Percentiles rank a stretch among this genome's conserved stretches.
phyloP scores from a whole-genome alignment of 1,140 invertebrate genomes.

The Drosophila albomicans region DNA sequence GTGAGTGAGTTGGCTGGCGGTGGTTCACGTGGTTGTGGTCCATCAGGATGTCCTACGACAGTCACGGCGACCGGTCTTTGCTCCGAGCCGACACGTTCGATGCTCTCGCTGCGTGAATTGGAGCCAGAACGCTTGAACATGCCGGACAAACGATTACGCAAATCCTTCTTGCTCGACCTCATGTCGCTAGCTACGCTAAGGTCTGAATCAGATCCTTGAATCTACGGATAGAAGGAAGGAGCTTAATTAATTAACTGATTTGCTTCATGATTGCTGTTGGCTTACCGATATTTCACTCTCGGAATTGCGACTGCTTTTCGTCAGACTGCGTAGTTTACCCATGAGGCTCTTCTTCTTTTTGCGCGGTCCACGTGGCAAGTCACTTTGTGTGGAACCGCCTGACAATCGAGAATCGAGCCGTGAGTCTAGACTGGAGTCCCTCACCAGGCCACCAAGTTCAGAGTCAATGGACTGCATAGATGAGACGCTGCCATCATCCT shows the following conservation, averaged over 20 bases:
- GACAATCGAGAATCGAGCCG: constrained; percentile 89
- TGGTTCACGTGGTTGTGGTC: constrained; percentile 73
- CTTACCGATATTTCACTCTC: constrained; percentile 84
- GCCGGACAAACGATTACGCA: constrained; percentile 92
- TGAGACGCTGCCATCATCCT: constrained; percentile 91
- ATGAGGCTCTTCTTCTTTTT: constrained; percentile 93
- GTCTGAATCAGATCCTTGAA: constrained; percentile 92
- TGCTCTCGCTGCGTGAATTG: constrained; percentile 77
- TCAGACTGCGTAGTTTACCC: constrained; percentile 93
- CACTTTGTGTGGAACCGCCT: constrained; percentile 93
- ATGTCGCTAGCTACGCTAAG: constrained; percentile 88
- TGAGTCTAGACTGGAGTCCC: constrained; percentile 85
- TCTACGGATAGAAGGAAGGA: constrained; percentile 40
- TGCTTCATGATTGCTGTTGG: neutral
- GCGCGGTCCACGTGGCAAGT: constrained; percentile 90
- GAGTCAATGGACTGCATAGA: constrained; percentile 92
- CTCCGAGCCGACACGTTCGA: constrained; percentile 66
- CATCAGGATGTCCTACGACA: constrained; percentile 77
- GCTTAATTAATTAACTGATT: neutral
- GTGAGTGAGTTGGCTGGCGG: constrained; percentile 79
- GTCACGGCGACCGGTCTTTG: constrained; percentile 79
- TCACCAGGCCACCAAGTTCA: constrained; percentile 85
- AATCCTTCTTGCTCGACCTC: constrained; percentile 89
- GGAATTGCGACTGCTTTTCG: constrained; percentile 89
- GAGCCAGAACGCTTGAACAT: constrained; percentile 90